phyloP scores from a whole-genome alignment of 1,140 invertebrate genomes.

The Grapholita molesta region DNA sequence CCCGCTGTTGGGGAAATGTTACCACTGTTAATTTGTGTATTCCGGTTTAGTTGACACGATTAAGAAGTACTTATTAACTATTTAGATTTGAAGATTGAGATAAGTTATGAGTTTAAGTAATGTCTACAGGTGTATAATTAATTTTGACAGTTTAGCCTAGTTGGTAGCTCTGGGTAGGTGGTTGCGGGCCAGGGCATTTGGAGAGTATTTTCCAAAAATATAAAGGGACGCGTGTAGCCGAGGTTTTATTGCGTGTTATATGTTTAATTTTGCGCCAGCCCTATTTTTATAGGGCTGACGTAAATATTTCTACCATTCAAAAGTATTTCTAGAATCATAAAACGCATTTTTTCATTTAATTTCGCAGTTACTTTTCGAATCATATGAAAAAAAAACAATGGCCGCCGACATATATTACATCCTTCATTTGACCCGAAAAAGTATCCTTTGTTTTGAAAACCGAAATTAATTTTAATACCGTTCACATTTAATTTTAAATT shows the following conservation, averaged over 20 bases:
- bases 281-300: too few relatives aligned
- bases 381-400: neutral
- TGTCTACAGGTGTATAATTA: neutral
- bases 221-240: too few relatives aligned
- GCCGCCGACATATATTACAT: neutral
- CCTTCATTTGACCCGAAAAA: neutral
- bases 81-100: neutral
- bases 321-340: neutral
- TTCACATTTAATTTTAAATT: slow-evolving; percentile 7
- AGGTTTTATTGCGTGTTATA: too few relatives aligned
- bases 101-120: neutral
- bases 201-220: too few relatives aligned
- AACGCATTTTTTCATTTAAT: neutral
- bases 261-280: too few relatives aligned
- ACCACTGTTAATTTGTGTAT: neutral
- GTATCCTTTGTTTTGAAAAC: slow-evolving; percentile 4
- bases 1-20: neutral
- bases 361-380: neutral
- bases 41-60: neutral
- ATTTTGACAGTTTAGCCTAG: too few relatives aligned
- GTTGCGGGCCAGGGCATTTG: too few relatives aligned
- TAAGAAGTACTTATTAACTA: neutral
- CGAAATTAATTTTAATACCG: neutral
- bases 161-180: too few relatives aligned
- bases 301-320: too few relatives aligned